Evolutionary conservation across 1,140 invertebrate genomes (phyloP).

Genomic region (Aricia agestis): DNA sequence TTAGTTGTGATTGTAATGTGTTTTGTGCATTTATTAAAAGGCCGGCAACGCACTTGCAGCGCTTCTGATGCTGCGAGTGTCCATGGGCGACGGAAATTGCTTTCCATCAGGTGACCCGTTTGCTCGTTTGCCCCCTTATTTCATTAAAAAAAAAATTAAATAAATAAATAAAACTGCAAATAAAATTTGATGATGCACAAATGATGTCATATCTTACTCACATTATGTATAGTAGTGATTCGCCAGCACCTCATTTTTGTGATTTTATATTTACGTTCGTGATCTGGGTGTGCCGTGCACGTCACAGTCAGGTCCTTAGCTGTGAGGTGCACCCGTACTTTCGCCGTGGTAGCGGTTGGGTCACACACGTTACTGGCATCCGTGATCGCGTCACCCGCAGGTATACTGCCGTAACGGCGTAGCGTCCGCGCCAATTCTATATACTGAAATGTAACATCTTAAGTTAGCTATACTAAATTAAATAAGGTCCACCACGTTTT

Average conservation of each 20-base stretch:
- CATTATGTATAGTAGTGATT: conserved; percentile 90
- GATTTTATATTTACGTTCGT: conserved; percentile 94
- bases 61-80: too few relatives aligned
- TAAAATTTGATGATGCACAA: conserved; percentile 6
- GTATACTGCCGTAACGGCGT: conserved; percentile 93
- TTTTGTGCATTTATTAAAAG: too few relatives aligned
- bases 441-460: conserved; percentile 79
- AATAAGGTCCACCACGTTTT: too few relatives aligned
- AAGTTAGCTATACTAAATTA: too few relatives aligned
- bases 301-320: conserved; percentile 56
- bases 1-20: too few relatives aligned
- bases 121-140: too few relatives aligned
- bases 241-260: conserved; percentile 97
- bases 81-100: too few relatives aligned
- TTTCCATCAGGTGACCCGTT: too few relatives aligned
- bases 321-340: conserved; percentile 51
- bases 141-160: too few relatives aligned
- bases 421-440: conserved; percentile 86
- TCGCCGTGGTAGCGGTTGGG: conserved; percentile 26
- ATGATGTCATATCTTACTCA: conserved; percentile 68
- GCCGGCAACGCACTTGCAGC: too few relatives aligned
- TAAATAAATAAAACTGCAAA: background rate
- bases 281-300: conserved; percentile 55
- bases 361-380: conserved; percentile 45
- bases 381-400: conserved; percentile 80